Evolutionary conservation across 2,797 vertebrate genomes (phyloP).

Genomic region (Ptychadena robeensis): DNA sequence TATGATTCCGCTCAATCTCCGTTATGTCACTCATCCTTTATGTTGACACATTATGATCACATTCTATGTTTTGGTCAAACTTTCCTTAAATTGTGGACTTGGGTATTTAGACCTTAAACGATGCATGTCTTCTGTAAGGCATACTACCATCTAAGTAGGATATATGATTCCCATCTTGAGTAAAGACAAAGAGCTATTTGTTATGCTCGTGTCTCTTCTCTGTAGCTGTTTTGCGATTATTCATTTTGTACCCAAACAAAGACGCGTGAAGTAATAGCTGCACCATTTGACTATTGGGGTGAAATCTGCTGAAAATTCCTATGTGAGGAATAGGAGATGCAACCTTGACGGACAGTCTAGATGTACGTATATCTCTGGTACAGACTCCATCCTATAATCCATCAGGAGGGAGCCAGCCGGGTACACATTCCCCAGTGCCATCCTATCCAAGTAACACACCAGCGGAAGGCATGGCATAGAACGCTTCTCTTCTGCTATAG

Average conservation of each 20-base stretch:
- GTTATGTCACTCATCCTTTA: background rate
- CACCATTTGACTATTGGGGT: background rate
- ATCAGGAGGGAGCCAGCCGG: background rate
- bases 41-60: background rate
- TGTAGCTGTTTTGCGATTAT: background rate
- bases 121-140: background rate
- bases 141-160: background rate
- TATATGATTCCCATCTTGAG: background rate
- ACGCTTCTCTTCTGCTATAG: background rate
- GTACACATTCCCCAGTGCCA: background rate
- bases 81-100: background rate
- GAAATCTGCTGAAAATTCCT: background rate
- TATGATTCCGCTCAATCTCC: background rate
- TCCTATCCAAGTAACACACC: background rate
- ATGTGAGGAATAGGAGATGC: background rate
- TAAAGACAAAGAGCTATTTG: constrained; percentile 1
- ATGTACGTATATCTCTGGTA: background rate
- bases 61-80: background rate
- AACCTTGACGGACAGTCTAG: background rate
- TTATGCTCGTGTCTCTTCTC: background rate
- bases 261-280: background rate
- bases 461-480: background rate
- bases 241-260: constrained; percentile 16
- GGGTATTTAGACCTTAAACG: background rate
- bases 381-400: background rate